Evolutionary conservation across 2,888 invertebrate species (phyloP), one percentile per base, ranked within the genome.

Genomic region (Melieria crassipennis): DNA sequence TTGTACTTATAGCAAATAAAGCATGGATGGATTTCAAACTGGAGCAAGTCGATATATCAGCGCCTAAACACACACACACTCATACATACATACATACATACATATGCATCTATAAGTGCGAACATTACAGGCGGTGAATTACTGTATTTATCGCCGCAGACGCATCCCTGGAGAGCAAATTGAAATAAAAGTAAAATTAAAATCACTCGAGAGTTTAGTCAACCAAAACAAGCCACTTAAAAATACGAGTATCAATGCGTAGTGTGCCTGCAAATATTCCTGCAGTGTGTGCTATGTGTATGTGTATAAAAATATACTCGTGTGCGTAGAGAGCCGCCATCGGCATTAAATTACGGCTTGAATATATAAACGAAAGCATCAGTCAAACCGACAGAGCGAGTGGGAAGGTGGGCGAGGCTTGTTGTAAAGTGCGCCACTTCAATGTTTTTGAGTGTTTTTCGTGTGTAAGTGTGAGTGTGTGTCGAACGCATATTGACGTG

Each of bases 181-280:
- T 50, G 13, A 58, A 58, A 58, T 10, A 58, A 13, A 11, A 58
- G 10, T 16, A 16, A 58, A 13, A 58, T 16, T 16, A 7, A 62
- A 62, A 62, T 11, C 62, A 11, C 62, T 62, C 45, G n/a, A 62
- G 47, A 43, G 45, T 46, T 62, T 16, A 62, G 62, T 62, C 62
- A 62, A 62, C 62, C 47, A 16, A 62, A 62, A n/a, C 45, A 62
- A 62, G 45, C 62, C 62, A 62, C 62, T 47, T 62, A 47, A 58
- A 52, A 52, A 52, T 52, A n/a, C n/a, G n/a, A n/a, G n/a, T n/a
- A 52, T 52, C 52, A 52, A 52, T 52, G 13, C 52, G 13, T 30
- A 30, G 30, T 30, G 30, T 30, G 30, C 3, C 3, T 30, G 30
- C 30, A 30, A 30, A 30, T 30, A 30, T 30, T 30, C 30, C 1